Percentiles rank a stretch among this genome's conserved stretches.
These are phyloP conservation scores for Monodelphis domestica DNA, from an alignment of 2,797 vertebrate species.

Conservation along the genomic window DNA sequence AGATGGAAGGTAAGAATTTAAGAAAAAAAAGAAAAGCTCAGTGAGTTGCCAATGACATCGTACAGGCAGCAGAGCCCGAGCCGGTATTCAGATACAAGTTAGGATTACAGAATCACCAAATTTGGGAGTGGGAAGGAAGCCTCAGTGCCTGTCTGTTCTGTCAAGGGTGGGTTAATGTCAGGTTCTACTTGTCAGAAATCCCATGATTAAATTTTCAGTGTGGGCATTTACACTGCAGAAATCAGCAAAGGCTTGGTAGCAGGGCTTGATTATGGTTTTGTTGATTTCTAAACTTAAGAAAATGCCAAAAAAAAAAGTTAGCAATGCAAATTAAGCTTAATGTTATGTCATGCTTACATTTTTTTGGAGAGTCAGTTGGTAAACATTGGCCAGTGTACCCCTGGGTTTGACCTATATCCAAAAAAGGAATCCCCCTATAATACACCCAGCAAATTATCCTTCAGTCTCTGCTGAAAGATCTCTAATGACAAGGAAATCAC, in stretches of 20 bases:
- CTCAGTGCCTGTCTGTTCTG: not conserved
- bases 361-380: not conserved
- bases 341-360: not conserved
- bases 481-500: no score
- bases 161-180: not conserved
- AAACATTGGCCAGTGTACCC: not conserved
- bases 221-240: not conserved
- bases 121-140: not conserved
- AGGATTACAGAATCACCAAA: not conserved
- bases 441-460: no score
- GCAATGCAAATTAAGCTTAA: not conserved
- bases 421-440: not conserved
- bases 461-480: no score
- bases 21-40: no score
- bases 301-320: not conserved
- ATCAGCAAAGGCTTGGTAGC: not conserved
- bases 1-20: no score
- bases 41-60: not conserved
- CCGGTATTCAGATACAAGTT: not conserved
- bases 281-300: not conserved
- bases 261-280: not conserved
- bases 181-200: not conserved
- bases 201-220: not conserved
- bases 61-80: no score
- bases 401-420: not conserved